Conservation (phyloP, 2,113 vertebrate genomes). For the Abramis brama region DNA sequence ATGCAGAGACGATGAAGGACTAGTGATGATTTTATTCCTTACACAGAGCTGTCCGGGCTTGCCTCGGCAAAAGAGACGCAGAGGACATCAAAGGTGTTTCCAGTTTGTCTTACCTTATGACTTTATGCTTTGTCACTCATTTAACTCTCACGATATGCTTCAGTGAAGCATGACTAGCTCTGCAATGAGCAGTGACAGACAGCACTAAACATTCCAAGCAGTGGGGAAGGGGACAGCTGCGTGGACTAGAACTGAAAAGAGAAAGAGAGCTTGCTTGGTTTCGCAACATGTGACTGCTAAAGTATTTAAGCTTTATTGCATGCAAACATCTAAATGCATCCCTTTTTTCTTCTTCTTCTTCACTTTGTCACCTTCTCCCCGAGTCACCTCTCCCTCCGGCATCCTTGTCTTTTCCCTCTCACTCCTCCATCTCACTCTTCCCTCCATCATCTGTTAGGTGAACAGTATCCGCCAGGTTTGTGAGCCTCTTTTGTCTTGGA, state of each 20-base stretch:
- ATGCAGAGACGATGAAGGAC: constrained; percentile 1
- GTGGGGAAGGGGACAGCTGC: constrained; percentile 43
- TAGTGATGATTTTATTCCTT: constrained; percentile 12
- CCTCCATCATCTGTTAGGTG: constrained; percentile 53
- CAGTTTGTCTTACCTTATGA: constrained; percentile 46
- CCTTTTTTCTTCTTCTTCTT: background rate
- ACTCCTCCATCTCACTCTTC: constrained; percentile 29
- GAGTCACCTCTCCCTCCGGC: constrained; percentile 28
- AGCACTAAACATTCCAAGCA: constrained; percentile 45
- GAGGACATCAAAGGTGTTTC: constrained; percentile 53
- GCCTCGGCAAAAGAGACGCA: constrained; percentile 9
- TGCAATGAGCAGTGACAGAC: constrained; percentile 48
- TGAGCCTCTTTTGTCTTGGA: constrained; percentile 56
- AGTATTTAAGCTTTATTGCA: background rate
- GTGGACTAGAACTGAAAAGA: background rate
- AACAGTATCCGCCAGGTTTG: constrained; percentile 51
- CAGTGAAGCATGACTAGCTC: constrained; percentile 52
- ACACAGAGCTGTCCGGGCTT: constrained; percentile 28
- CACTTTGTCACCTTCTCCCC: constrained; percentile 14
- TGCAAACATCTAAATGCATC: background rate
- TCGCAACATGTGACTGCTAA: background rate
- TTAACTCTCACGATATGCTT: constrained; percentile 50
- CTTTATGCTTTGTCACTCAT: constrained; percentile 52
- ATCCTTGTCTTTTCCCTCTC: background rate
- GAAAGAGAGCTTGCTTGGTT: constrained; percentile 4